Conservation (phyloP, 2,888 invertebrate genomes). For the Horisme vitalbata region DNA sequence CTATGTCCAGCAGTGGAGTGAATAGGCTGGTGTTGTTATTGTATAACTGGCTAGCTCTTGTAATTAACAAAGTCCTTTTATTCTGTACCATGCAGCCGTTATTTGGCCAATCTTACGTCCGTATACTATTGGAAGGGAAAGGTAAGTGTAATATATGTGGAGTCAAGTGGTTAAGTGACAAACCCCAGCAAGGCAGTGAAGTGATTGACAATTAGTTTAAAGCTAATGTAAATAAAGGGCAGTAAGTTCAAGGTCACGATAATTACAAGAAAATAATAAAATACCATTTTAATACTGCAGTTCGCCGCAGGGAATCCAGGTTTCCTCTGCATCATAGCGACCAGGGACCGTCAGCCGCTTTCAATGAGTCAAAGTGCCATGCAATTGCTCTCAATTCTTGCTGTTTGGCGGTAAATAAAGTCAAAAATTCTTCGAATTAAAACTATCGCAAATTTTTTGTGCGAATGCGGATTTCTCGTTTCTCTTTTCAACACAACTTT, state of each 20-base stretch:
- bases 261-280: constrained; percentile 13
- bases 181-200: neutral
- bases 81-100: too few species aligned
- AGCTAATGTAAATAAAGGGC: neutral
- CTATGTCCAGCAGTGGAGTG: too few species aligned
- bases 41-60: too few species aligned
- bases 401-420: neutral
- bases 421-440: neutral
- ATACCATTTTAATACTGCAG: constrained; percentile 76
- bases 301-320: constrained; percentile 69
- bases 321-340: constrained; percentile 67
- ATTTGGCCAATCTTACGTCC: too few species aligned
- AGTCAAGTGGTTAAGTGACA: neutral
- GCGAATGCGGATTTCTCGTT: neutral
- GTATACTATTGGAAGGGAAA: too few species aligned
- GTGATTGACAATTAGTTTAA: neutral
- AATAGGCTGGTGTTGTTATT: too few species aligned
- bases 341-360: constrained; percentile 27
- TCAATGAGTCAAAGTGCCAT: constrained; percentile 21
- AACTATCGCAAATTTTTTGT: neutral
- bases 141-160: too few species aligned
- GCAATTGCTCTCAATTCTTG: constrained; percentile 2
- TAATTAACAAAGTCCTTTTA: too few species aligned
- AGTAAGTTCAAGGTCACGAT: neutral
- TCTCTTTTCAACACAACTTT: too few species aligned